Evolutionary conservation across 2,888 invertebrate species (phyloP), one percentile per base, ranked within the genome.

Genomic region (Himalopsyche japonica): DNA sequence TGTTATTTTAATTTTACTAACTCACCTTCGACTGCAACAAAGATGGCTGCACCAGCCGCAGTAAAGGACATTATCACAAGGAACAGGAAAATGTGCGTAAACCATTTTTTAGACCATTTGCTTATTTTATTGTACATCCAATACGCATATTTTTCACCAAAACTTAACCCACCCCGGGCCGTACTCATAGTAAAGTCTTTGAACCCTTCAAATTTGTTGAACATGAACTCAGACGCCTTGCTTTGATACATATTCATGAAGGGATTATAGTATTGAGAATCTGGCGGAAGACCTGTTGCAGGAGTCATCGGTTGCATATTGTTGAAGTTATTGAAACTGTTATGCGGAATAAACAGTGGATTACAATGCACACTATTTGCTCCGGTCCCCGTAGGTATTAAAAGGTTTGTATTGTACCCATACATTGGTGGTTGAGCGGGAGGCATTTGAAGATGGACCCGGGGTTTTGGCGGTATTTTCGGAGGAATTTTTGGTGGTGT

Each of bases 61-160:
- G 96, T 97, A 90, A 97, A 98, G 82, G 95, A 90, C 82, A 95
- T 91, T 86, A 98, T 93, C 88, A 97, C 94, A 88, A 96, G 89
- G 88, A 96, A 94, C 88, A 98, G 93, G 90, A 97, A 97, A 86
- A 97, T 94, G 90, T 98, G 97, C 57, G 97, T 97, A 89, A 98
- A 97, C 97, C 97, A 97, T 89, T 94, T 94, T 88, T 94, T 95
- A 1, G 97, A 97, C 92, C 95, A 94, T 82, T 94, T 91, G 88
- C 95, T 94, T 86, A 97, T 92, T 91, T 95, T 96, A 87, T 95
- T 95, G 89, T 96, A 96, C 86, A 96, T 91, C 94, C 96, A 96
- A 88, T 95, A 95, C 0, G 96, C 96, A 85, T 94, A 93, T 89
- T 96, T 97, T 90, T 97, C 97, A 85, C 97, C 97, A 49, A 95